phyloP scores from a whole-genome alignment of 2,797 vertebrate genomes.

The Kryptopterus vitreolus region DNA sequence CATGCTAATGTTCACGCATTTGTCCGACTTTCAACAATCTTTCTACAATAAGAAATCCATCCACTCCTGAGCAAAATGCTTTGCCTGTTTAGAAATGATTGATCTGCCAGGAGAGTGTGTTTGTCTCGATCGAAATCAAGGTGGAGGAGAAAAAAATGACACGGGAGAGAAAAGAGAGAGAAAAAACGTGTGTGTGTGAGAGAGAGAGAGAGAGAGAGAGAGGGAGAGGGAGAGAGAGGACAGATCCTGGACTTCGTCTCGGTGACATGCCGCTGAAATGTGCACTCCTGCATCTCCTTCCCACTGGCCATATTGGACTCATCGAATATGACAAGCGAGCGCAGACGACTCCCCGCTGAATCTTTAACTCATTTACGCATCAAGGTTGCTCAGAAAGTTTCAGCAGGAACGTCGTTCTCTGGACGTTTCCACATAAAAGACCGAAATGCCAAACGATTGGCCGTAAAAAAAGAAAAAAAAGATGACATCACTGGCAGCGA shows the following conservation, averaged over 20 bases:
- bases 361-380: conserved; percentile 18
- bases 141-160: not conserved
- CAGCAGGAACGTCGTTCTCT: not conserved
- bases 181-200: not conserved
- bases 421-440: not conserved
- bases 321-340: conserved; percentile 26
- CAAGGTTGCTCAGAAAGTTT: not conserved
- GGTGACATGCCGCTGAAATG: conserved; percentile 18
- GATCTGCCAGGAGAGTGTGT: conserved; percentile 40
- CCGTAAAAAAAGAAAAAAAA: too few species aligned
- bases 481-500: not conserved
- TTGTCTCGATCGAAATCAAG: conserved; percentile 27
- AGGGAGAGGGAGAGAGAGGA: conserved; percentile 5
- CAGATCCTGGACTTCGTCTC: conserved; percentile 11
- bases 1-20: conserved; percentile 3
- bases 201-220: conserved; percentile 3
- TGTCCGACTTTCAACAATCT: conserved; percentile 2
- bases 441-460: not conserved
- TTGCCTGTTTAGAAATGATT: conserved; percentile 39
- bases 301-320: conserved; percentile 10
- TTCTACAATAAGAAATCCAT: conserved; percentile 37
- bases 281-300: conserved; percentile 18
- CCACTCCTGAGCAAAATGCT: conserved; percentile 32
- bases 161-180: not conserved
- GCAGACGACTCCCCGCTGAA: not conserved